These are phyloP conservation scores for Nesidiocoris tenuis DNA, from an alignment of 2,888 invertebrate species.

Conservation along the genomic window DNA sequence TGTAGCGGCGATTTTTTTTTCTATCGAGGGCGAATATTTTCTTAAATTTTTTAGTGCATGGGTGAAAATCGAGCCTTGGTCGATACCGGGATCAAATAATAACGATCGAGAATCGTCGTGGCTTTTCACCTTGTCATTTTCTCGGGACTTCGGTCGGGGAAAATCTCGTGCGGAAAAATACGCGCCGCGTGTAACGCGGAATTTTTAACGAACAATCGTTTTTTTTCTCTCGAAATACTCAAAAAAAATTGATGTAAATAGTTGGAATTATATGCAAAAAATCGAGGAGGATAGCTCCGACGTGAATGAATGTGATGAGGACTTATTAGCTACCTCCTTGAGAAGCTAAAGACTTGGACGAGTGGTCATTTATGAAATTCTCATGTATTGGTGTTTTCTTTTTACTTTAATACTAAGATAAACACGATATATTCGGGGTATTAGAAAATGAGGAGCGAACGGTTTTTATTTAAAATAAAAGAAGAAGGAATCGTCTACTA, in stretches of 20 bases:
- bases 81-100: not conserved
- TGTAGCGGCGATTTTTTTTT: no score
- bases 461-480: constrained; percentile 4
- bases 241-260: constrained; percentile 6
- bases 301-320: constrained; percentile 2
- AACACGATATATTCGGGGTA: not conserved
- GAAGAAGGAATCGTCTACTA: constrained; percentile 5
- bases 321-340: constrained; percentile 7
- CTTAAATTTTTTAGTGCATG: no score
- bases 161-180: no score
- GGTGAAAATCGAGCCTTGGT: no score
- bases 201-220: constrained; percentile 2
- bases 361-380: constrained; percentile 2
- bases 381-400: constrained; percentile 5
- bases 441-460: constrained; percentile 1
- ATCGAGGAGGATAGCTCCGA: not conserved
- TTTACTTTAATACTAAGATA: constrained; percentile 1
- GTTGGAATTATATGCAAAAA: no score
- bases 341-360: constrained; percentile 16
- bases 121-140: not conserved
- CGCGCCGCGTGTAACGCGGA: not conserved
- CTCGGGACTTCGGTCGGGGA: not conserved
- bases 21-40: no score
- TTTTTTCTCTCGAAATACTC: constrained; percentile 12
- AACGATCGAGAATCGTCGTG: not conserved